Conservation (phyloP, 2,113 vertebrate genomes). For the Noctilio leporinus region DNA sequence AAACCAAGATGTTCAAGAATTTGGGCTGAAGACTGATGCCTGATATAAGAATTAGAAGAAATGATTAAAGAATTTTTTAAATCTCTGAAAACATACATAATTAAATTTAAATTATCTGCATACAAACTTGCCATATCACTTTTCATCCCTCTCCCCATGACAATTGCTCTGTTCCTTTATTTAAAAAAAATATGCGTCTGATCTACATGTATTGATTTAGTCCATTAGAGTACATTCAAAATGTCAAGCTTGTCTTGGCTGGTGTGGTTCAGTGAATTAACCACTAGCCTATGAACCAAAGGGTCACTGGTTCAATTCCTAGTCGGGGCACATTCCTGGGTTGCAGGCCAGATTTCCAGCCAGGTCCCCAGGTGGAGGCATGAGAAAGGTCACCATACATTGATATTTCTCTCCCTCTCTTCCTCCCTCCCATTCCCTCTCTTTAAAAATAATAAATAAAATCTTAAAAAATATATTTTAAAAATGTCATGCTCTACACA, state of each 20-base stretch:
- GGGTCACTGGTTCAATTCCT: too few species aligned
- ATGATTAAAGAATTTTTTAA: background rate
- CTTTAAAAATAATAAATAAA: too few species aligned
- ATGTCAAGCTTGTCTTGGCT: too few species aligned
- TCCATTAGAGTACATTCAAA: background rate
- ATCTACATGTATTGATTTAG: background rate
- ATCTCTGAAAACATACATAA: background rate
- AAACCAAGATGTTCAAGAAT: background rate
- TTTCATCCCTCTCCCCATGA: background rate
- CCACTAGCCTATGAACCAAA: too few species aligned
- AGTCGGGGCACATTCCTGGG: too few species aligned
- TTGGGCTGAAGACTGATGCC: background rate
- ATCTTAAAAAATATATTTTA: too few species aligned
- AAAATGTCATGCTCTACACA: background rate
- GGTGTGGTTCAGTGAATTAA: too few species aligned
- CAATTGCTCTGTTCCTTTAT: background rate
- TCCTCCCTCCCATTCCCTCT: too few species aligned
- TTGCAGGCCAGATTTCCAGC: too few species aligned
- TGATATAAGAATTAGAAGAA: background rate
- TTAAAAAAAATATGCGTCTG: background rate
- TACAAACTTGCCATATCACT: background rate
- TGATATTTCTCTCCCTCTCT: too few species aligned
- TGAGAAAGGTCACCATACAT: too few species aligned
- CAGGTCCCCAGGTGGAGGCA: too few species aligned
- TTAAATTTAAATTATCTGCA: background rate